Conservation (phyloP, 2,797 vertebrate species). For the Brotogeris chrysoptera region DNA sequence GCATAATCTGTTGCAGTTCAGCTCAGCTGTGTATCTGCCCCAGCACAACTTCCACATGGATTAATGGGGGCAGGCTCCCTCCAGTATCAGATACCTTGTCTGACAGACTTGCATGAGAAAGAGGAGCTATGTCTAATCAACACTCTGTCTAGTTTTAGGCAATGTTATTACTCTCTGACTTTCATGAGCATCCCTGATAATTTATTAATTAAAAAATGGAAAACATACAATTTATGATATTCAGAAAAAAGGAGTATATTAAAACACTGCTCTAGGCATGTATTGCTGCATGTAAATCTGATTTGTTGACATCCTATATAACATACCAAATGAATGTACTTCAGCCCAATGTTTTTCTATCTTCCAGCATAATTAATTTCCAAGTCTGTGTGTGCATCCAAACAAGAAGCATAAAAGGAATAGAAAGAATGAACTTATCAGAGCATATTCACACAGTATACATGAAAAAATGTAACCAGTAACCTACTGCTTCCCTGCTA, state of each 20-base stretch:
- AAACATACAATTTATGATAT: constrained; percentile 42
- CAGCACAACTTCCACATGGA: neutral
- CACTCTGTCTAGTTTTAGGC: constrained; percentile 28
- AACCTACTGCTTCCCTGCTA: neutral
- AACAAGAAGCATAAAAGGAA: constrained; percentile 40
- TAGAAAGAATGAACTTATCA: constrained; percentile 25
- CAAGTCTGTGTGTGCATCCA: constrained; percentile 7
- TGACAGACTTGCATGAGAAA: constrained; percentile 3
- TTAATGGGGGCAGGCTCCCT: neutral
- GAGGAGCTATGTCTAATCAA: constrained; percentile 24
- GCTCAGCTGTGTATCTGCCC: neutral
- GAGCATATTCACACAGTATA: neutral
- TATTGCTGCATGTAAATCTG: constrained; percentile 56
- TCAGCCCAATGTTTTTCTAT: constrained; percentile 11
- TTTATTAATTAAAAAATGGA: constrained; percentile 68
- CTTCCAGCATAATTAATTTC: constrained; percentile 58
- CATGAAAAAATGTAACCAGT: neutral
- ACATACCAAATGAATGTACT: constrained; percentile 9
- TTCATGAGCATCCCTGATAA: constrained; percentile 52
- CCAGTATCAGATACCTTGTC: neutral
- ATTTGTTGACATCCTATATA: constrained; percentile 46
- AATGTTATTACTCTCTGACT: constrained; percentile 54
- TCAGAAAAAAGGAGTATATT: constrained; percentile 32
- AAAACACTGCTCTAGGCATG: constrained; percentile 55
- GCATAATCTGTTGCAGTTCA: neutral